Evolutionary conservation across 2,888 invertebrate species (phyloP).

Genomic region (Trachelus stipa): DNA sequence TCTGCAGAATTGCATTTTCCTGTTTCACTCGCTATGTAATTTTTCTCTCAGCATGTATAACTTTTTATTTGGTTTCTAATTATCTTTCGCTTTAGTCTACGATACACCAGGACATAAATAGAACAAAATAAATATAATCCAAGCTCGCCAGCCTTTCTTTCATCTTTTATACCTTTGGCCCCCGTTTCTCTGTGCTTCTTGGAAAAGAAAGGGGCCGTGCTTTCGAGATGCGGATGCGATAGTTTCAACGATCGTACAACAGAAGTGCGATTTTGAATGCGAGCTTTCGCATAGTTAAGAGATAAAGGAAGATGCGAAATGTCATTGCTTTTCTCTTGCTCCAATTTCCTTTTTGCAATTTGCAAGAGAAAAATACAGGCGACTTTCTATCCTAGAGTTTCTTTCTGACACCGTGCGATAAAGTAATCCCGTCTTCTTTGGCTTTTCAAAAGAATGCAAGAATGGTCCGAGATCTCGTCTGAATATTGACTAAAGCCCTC

Average conservation of each 20-base stretch:
- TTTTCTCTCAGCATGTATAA: too few species aligned
- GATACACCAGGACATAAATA: too few species aligned
- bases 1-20: too few species aligned
- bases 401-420: slow-evolving; percentile 6
- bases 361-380: background rate
- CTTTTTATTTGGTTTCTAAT: too few species aligned
- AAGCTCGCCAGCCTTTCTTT: too few species aligned
- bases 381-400: background rate
- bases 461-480: slow-evolving; percentile 4
- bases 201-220: slow-evolving; percentile 38
- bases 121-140: too few species aligned
- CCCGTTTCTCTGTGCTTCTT: slow-evolving; percentile 25
- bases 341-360: background rate
- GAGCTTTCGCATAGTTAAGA: slow-evolving; percentile 1
- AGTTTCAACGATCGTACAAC: too few species aligned
- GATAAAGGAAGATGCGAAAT: too few species aligned
- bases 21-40: too few species aligned
- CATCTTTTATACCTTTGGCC: background rate
- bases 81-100: too few species aligned
- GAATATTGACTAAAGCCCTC: slow-evolving; percentile 10
- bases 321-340: too few species aligned
- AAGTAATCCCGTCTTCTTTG: slow-evolving; percentile 8
- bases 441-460: slow-evolving; percentile 7
- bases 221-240: slow-evolving; percentile 18
- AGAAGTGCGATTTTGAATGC: too few species aligned